Percentiles rank a stretch among this genome's conserved stretches.
These are phyloP conservation scores for Salarias fasciatus DNA, from an alignment of 2,797 vertebrate species.

Conservation along the genomic window DNA sequence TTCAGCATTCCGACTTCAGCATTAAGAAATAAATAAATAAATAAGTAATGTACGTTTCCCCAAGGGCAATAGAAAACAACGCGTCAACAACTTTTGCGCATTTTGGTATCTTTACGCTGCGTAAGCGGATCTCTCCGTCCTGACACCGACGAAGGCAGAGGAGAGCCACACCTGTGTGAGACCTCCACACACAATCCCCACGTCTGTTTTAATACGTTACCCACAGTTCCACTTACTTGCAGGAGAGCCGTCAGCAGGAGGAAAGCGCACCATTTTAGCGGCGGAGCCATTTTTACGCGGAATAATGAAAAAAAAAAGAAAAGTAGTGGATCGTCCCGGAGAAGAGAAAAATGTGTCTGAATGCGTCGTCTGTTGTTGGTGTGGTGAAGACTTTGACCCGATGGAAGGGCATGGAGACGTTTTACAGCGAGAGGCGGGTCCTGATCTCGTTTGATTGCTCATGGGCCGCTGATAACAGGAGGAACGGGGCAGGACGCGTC, in stretches of 20 bases:
- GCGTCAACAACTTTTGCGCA: no score
- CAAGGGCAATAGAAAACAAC: no score
- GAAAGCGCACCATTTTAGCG: slow-evolving; percentile 19
- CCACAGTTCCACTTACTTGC: slow-evolving; percentile 54
- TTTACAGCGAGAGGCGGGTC: slow-evolving; percentile 51
- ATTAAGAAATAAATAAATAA: no score
- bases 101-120: no score
- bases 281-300: slow-evolving; percentile 50
- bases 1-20: no score
- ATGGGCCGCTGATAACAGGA: slow-evolving; percentile 50
- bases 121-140: no score
- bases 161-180: no score
- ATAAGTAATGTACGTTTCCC: no score
- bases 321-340: background rate
- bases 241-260: slow-evolving; percentile 38
- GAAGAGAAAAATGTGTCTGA: background rate
- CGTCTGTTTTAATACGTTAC: no score
- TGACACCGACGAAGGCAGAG: no score
- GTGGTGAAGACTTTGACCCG: slow-evolving; percentile 67
- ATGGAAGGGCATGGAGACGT: slow-evolving; percentile 7
- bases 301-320: background rate
- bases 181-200: no score
- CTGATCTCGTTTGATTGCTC: slow-evolving; percentile 25
- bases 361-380: background rate
- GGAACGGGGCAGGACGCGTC: slow-evolving; percentile 24